Evolutionary conservation across 2,888 invertebrate species (phyloP).

Genomic region (Gastrophysa polygoni): DNA sequence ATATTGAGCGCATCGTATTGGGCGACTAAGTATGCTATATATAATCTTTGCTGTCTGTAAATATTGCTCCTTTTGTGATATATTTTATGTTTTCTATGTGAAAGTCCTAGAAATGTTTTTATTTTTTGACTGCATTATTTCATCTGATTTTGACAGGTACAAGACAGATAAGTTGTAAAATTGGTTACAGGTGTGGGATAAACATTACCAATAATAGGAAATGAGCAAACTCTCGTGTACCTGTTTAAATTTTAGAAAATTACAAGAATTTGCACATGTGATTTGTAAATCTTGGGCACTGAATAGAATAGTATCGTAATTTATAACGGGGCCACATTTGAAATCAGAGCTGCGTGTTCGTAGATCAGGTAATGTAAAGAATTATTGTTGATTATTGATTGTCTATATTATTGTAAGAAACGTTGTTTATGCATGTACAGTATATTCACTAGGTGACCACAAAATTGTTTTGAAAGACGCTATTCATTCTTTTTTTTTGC

Average conservation of each 20-base stretch:
- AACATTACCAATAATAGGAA: too few relatives aligned
- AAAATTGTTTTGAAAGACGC: too few relatives aligned
- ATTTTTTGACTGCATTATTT: background rate
- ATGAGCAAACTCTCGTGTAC: slow-evolving; percentile 15
- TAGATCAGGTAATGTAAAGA: background rate
- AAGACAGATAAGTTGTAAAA: background rate
- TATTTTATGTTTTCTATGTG: slow-evolving; percentile 12
- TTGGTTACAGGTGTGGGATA: background rate
- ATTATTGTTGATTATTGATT: background rate
- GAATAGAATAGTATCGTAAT: slow-evolving; percentile 5
- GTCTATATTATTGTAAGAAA: too few relatives aligned
- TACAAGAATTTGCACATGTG: slow-evolving; percentile 16
- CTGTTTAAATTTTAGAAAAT: slow-evolving; percentile 26
- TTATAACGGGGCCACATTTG: slow-evolving; percentile 10
- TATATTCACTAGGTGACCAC: too few relatives aligned
- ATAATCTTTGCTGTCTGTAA: background rate
- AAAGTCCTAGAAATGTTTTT: slow-evolving; percentile 2
- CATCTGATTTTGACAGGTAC: background rate
- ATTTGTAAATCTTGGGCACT: slow-evolving; percentile 22
- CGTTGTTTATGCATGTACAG: too few relatives aligned
- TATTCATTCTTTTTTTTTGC: too few relatives aligned
- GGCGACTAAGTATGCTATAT: too few relatives aligned
- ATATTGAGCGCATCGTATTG: too few relatives aligned
- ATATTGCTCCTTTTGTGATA: slow-evolving; percentile 7
- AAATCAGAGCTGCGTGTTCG: background rate